Evolutionary conservation across 2,113 vertebrate genomes (phyloP).

Genomic region (Malurus cyaneus): DNA sequence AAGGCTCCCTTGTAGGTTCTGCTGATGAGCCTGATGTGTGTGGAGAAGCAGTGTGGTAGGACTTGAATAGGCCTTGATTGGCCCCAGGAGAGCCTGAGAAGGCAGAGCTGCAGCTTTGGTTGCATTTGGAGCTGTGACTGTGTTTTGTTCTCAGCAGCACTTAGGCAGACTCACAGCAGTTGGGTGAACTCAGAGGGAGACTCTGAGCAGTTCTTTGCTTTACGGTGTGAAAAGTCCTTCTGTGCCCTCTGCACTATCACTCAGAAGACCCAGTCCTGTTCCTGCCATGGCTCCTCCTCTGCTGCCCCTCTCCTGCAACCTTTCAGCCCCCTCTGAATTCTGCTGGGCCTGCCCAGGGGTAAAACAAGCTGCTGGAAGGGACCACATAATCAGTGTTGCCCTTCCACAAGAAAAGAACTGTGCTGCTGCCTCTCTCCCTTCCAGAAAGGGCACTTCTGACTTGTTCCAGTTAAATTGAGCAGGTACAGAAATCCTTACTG

Average conservation of each 20-base stretch:
- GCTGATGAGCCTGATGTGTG: background rate
- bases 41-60: background rate
- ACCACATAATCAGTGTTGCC: background rate
- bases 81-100: background rate
- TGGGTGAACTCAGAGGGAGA: background rate
- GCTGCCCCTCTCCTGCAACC: rapidly evolving
- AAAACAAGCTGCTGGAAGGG: background rate
- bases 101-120: background rate
- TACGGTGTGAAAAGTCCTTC: background rate
- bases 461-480: background rate
- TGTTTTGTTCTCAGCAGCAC: background rate
- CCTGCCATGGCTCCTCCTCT: background rate
- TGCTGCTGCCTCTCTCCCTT: background rate
- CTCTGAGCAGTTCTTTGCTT: background rate
- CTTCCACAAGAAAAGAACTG: background rate
- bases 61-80: slow-evolving; percentile 10
- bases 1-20: background rate
- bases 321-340: background rate
- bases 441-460: background rate
- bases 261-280: background rate
- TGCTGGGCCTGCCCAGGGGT: background rate
- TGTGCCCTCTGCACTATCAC: background rate
- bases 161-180: background rate
- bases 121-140: background rate
- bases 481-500: background rate